phyloP scores from a whole-genome alignment of 2,113 vertebrate species.

The Piprites chloris region DNA sequence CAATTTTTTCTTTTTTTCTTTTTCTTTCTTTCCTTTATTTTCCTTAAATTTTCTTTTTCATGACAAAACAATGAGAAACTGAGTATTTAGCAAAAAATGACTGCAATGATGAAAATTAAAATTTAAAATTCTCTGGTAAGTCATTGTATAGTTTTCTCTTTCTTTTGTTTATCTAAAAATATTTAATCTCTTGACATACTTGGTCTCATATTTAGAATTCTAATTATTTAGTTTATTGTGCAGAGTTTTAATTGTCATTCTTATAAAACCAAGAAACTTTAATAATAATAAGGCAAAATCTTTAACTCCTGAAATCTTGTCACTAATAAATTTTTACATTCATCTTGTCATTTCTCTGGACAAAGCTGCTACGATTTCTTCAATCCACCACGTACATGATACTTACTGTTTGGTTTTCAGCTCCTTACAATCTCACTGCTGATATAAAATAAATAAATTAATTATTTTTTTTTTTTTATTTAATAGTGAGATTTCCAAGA shows the following conservation, averaged over 20 bases:
- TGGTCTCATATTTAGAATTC: neutral
- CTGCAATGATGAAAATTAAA: neutral
- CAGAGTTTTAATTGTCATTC: neutral
- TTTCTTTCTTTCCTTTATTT: neutral
- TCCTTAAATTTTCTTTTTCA: neutral
- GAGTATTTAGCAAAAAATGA: neutral
- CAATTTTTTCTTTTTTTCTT: fast-evolving
- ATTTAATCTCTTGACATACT: neutral
- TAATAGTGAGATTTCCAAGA: neutral
- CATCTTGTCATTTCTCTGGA: neutral
- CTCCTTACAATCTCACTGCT: neutral
- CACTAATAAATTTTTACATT: neutral
- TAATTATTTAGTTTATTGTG: neutral
- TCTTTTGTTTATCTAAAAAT: neutral
- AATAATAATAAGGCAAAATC: neutral
- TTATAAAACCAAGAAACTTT: neutral
- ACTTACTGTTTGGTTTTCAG: neutral
- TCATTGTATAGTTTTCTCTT: neutral
- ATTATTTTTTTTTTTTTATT: too few relatives aligned
- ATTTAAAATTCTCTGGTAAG: neutral
- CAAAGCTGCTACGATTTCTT: neutral
- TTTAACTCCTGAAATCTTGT: neutral
- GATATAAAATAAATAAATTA: neutral
- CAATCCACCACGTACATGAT: neutral
- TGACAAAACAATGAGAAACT: neutral